A percentile compares a stretch with the other conserved stretches of the same genome.
Evolutionary conservation across 2,113 vertebrate genomes (phyloP).

Genomic region (Phalacrocorax brasilianus): DNA sequence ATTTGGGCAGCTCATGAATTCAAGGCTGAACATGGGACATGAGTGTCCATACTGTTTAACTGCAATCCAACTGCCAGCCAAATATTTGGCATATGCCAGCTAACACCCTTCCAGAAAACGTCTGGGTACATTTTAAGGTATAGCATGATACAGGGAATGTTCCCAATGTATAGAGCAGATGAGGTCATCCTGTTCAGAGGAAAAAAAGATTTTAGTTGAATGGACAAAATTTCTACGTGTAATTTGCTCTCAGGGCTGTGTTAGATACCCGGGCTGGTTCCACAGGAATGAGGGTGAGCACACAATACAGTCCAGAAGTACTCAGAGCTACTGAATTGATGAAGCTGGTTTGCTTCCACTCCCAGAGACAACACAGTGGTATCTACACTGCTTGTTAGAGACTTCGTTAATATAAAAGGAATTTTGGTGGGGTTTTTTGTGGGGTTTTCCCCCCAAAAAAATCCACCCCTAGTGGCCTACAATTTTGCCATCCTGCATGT

Average conservation of each 20-base stretch:
- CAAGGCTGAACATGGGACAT: not conserved
- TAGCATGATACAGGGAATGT: not conserved
- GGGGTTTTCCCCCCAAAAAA: accelerated
- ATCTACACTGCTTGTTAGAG: not conserved
- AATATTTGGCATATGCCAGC: not conserved
- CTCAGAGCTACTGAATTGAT: not conserved
- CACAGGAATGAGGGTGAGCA: not conserved
- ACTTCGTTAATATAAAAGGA: not conserved
- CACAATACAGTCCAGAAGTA: not conserved
- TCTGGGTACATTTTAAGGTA: not conserved
- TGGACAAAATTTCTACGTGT: not conserved
- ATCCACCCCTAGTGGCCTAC: not conserved
- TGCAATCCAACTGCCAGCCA: not conserved
- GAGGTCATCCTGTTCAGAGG: not conserved
- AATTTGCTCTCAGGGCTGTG: not conserved
- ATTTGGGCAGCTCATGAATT: not conserved
- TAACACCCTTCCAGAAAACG: not conserved
- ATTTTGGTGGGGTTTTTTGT: accelerated
- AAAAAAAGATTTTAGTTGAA: not conserved
- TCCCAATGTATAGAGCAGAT: not conserved
- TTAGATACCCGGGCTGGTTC: not conserved
- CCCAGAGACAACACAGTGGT: not conserved
- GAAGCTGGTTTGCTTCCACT: not conserved
- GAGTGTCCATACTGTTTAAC: not conserved
- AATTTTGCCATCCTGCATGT: not conserved